Conservation (phyloP, 2,888 invertebrate species). For the Caenorhabditis sp. region DNA sequence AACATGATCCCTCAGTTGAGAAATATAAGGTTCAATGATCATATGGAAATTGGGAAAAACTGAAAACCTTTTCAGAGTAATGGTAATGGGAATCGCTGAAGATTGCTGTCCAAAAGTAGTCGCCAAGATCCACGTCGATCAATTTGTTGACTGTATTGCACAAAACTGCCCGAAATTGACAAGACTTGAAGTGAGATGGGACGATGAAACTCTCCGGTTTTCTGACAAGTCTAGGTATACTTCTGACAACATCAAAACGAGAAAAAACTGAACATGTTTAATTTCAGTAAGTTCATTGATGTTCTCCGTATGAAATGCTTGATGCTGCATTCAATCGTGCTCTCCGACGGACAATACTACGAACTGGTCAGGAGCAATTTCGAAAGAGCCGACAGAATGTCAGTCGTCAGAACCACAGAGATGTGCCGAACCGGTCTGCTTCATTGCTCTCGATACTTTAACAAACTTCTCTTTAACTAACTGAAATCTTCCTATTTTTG, state of each 20-base stretch:
- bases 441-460: constrained; percentile 93
- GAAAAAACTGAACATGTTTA: neutral
- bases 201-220: constrained; percentile 97
- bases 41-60: neutral
- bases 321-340: constrained; percentile 92
- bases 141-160: constrained; percentile 97
- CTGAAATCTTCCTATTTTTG: constrained; percentile 4
- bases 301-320: constrained; percentile 95
- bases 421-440: constrained; percentile 96
- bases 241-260: neutral
- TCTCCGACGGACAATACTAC: constrained; percentile 98
- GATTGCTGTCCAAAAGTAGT: constrained; percentile 96
- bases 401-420: constrained; percentile 96
- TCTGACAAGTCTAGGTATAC: constrained; percentile 93
- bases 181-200: constrained; percentile 96
- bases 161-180: constrained; percentile 93
- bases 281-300: constrained; percentile 93
- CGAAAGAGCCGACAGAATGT: constrained; percentile 96
- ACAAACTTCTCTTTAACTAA: constrained; percentile 96
- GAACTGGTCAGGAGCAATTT: constrained; percentile 99
- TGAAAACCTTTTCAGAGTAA: constrained; percentile 87
- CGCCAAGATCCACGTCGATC: constrained; percentile 90
- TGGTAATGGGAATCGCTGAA: constrained; percentile 97
- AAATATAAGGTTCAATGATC: constrained; percentile 89
- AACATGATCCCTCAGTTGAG: constrained; percentile 93